Base-by-base conservation (phyloP, 2,888 invertebrate species). In the Melanargia galathea region DNA sequence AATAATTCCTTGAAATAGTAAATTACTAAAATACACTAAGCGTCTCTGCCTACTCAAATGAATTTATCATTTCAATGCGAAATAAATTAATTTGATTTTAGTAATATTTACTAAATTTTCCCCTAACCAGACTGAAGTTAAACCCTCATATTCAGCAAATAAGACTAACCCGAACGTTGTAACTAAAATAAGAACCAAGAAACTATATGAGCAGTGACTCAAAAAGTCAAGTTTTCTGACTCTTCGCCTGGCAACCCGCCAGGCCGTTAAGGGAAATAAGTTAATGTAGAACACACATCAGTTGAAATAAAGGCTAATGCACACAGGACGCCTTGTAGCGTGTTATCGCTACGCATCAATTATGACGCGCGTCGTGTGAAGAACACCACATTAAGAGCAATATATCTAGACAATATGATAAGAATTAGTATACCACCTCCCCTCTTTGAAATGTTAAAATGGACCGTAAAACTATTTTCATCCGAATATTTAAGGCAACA, bases 161-260 rank as follows among this genome's bases (percentile, higher is more conserved):
- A 16, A 30, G 30, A 30, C 16, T 30, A 38, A 38, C 38, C n/a
- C n/a, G n/a, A 38, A 13, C n/a, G 7, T 22, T 38, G 8, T 22
- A 54, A n/a, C n/a, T n/a, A n/a, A 54, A 54, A 22, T 22, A 54
- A 54, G 38, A 38, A 48, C 24, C n/a, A 52, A 76, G 70, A 73
- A 75, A 77, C 35, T 16, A 35, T 69, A 80, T 80, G 81, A 86
- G 81, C 82, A 83, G 81, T 79, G 78, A 76, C 76, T 78, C 72
- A 77, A 78, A 80, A 83, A 77, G 81, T 81, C 75, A 73, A 64
- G 75, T 76, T 73, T 75, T 70, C 70, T 60, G 68, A 71, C 70
- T 71, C 69, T 70, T 60, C 54, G 64, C 69, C 73, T 83, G 84
- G 83, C 75, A 65, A 35, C 57, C 43, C 38, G 82, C 83, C 85